Base-by-base conservation (phyloP, 2,888 invertebrate genomes). In the Miltochrista miniata region DNA sequence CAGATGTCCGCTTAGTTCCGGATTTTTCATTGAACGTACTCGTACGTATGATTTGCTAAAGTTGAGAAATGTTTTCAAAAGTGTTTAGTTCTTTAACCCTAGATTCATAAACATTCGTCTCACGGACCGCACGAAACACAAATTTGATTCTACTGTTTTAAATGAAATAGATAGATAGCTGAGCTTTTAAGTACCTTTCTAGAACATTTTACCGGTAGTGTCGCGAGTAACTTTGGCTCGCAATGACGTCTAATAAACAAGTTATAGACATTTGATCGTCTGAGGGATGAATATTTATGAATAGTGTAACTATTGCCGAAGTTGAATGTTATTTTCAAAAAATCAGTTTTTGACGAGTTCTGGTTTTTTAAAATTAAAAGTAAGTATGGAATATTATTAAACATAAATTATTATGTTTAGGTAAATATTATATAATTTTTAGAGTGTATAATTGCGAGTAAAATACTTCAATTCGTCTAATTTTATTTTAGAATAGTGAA, bases 401-500 rank as follows among this genome's bases (percentile, higher is more conserved):
- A 38, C 38, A 38, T n/a, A 36, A 14, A n/a, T 49, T 49, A 39
- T 49, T 44, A 49, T 39, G 29, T 49, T 37, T 44, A 49, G 44
- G 11, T 44, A 49, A 29, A 44, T 38, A 43, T n/a, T n/a, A n/a
- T n/a, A n/a, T n/a, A n/a, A n/a, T n/a, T n/a, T n/a, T n/a, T n/a
- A 44, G 39, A 49, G 49, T 49, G 49, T 49, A 33, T 34, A 36
- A 48, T 39, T 43, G 34, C n/a, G 49, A 39, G 43, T 44, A 44
- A 43, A 37, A 30, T 44, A 44, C 18, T 31, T 38, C 33, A 45
- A 45, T 38, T 41, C 31, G 34, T 45, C 44, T 45, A 37, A 38
- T 43, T 49, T 37, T 44, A 35, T 44, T 50, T 45, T 35, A 51
- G 50, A 43, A 51, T 45, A 39, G 33, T 45, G n/a, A n/a, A n/a